These are phyloP conservation scores for Ariopsis seemanni DNA, from an alignment of 2,113 vertebrate species.

Conservation along the genomic window DNA sequence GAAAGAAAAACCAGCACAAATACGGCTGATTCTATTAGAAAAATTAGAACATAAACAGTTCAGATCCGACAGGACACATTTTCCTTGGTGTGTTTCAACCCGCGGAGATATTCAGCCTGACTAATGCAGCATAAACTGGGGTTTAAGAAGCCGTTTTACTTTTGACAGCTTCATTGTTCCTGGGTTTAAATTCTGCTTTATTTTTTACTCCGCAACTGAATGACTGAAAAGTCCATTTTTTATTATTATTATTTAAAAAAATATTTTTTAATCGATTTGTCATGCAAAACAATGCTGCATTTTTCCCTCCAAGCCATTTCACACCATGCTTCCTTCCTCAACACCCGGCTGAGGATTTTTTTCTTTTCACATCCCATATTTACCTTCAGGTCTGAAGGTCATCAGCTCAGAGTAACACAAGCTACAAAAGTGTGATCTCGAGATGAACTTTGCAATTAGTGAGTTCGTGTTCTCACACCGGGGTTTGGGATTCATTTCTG, in stretches of 20 bases:
- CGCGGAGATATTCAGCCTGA: slow-evolving; percentile 57
- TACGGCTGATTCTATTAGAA: slow-evolving; percentile 30
- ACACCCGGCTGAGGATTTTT: neutral
- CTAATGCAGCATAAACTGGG: slow-evolving; percentile 61
- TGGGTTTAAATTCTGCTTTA: slow-evolving; percentile 30
- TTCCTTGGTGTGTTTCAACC: slow-evolving; percentile 13
- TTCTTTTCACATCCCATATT: neutral
- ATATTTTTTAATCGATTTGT: slow-evolving; percentile 28
- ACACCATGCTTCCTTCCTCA: neutral
- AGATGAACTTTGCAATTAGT: neutral
- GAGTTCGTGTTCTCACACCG: neutral
- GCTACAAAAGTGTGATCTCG: neutral
- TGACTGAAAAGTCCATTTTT: neutral
- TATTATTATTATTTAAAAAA: neutral
- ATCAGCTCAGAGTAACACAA: neutral
- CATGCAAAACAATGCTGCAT: slow-evolving; percentile 41
- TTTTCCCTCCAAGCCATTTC: slow-evolving; percentile 12
- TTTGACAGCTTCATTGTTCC: slow-evolving; percentile 54
- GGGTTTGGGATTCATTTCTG: slow-evolving; percentile 7
- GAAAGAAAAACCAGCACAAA: neutral
- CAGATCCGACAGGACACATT: slow-evolving; percentile 43
- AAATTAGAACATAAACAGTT: slow-evolving; percentile 47
- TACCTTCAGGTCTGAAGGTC: neutral
- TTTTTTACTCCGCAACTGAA: neutral
- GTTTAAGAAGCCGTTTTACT: slow-evolving; percentile 50